Percentiles rank a stretch among this genome's conserved stretches.
These are phyloP conservation scores for Sinotaia quadrata DNA, from an alignment of 2,888 invertebrate genomes.

Conservation along the genomic window DNA sequence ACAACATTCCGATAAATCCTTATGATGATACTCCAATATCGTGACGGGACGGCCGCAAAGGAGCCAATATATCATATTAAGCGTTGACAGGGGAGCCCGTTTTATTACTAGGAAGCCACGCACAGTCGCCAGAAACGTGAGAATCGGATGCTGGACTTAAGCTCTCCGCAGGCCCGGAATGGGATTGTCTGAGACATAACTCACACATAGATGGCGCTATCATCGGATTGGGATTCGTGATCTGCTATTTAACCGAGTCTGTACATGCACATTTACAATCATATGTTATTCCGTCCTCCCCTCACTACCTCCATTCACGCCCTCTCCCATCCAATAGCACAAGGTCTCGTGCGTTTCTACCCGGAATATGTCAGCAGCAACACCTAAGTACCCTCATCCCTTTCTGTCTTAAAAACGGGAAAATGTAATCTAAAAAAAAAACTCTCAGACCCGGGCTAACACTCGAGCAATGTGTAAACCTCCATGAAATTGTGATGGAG, in stretches of 20 bases:
- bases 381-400: too few relatives aligned
- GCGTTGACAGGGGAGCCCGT: conserved; percentile 12
- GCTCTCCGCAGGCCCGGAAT: conserved; percentile 19
- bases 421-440: too few relatives aligned
- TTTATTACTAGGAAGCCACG: conserved; percentile 17
- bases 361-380: too few relatives aligned
- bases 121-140: conserved; percentile 13
- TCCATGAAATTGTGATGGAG: too few relatives aligned
- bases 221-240: conserved; percentile 17
- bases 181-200: conserved; percentile 14
- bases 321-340: conserved; percentile 10
- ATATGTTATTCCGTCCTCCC: too few relatives aligned
- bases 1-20: conserved; percentile 36
- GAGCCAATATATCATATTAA: conserved; percentile 28
- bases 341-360: too few relatives aligned
- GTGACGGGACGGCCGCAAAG: neutral
- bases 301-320: neutral
- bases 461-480: too few relatives aligned
- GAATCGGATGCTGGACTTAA: conserved; percentile 12
- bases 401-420: too few relatives aligned
- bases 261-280: conserved; percentile 17
- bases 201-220: conserved; percentile 13
- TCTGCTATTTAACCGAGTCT: neutral
- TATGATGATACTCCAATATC: conserved; percentile 29
- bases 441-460: too few relatives aligned